Conservation (phyloP, 2,888 invertebrate species). For the Dascillus cervinus region DNA sequence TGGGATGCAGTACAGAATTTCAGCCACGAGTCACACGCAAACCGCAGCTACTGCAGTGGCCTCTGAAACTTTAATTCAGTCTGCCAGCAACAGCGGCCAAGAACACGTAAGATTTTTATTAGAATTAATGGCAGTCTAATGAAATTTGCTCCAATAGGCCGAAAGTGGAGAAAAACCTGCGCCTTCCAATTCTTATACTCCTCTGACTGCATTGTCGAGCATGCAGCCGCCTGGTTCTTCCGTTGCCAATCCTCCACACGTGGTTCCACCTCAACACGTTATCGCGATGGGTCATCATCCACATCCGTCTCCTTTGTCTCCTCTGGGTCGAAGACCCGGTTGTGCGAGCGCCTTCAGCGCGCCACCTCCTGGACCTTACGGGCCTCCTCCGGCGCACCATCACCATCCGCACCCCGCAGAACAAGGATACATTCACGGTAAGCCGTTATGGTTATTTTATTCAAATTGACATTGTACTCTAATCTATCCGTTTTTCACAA, state of each 20-base stretch:
- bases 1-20: slow-evolving; percentile 81
- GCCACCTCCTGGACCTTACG: slow-evolving; percentile 37
- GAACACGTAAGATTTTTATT: slow-evolving; percentile 43
- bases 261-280: slow-evolving; percentile 47
- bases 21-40: slow-evolving; percentile 78
- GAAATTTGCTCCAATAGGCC: not conserved
- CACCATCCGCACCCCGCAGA: slow-evolving; percentile 36
- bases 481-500: too few species aligned
- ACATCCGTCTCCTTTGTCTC: slow-evolving; percentile 22
- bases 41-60: slow-evolving; percentile 77
- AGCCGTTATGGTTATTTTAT: too few species aligned
- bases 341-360: slow-evolving; percentile 58
- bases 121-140: too few species aligned
- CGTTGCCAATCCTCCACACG: slow-evolving; percentile 34
- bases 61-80: slow-evolving; percentile 49
- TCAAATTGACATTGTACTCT: too few species aligned
- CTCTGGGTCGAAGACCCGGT: slow-evolving; percentile 45
- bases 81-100: slow-evolving; percentile 30
- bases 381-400: slow-evolving; percentile 30
- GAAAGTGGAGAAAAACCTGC: slow-evolving; percentile 6
- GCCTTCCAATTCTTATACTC: slow-evolving; percentile 67
- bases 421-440: slow-evolving; percentile 38
- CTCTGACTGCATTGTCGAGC: slow-evolving; percentile 73
- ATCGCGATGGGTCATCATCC: slow-evolving; percentile 38
- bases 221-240: slow-evolving; percentile 75